Base-by-base conservation (phyloP, 2,888 invertebrate species). In the Caenorhabditis sp. region DNA sequence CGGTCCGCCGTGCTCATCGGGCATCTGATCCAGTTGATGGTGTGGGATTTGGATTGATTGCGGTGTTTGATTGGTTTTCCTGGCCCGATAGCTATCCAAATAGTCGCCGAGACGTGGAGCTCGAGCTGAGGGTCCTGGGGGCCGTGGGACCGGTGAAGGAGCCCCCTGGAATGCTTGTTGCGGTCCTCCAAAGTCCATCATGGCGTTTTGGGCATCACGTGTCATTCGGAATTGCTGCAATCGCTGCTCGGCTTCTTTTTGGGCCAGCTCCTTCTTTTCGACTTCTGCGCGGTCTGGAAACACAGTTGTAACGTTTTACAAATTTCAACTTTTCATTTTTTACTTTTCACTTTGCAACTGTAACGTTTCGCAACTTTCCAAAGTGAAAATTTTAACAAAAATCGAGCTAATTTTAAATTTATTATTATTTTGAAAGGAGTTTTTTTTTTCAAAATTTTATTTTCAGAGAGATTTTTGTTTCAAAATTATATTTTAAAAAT, bases 71-170 rank as follows among this genome's bases (percentile, higher is more conserved):
- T 32, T 32, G 11, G 6, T 6, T n/a, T 81, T 86, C 51, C 88
- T 80, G 32, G 80, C 82, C 0, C 87, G 69, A 65, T 87, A 89
- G 60, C 79, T 85, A 3, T 82, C 80, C 82, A 87, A 81, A 64
- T 80, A 87, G 64, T 89, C 88, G 11, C 84, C 81, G 9, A 85
- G 74, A 13, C 85, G 74, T 6, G 83, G 82, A 18, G 81, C 65
- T 28, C 68, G 56, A 26, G 56, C 40, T 51, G n/a, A n/a, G n/a
- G n/a, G n/a, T n/a, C n/a, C n/a, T n/a, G n/a, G n/a, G n/a, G n/a
- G n/a, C n/a, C n/a, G n/a, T n/a, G n/a, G n/a, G n/a, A n/a, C n/a
- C n/a, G n/a, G n/a, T n/a, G n/a, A n/a, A n/a, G n/a, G n/a, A n/a
- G n/a, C n/a, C n/a, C n/a, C n/a, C n/a, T n/a, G 40, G 40, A 13